phyloP scores from a whole-genome alignment of 2,113 vertebrate species.

The Nothobranchius furzeri region DNA sequence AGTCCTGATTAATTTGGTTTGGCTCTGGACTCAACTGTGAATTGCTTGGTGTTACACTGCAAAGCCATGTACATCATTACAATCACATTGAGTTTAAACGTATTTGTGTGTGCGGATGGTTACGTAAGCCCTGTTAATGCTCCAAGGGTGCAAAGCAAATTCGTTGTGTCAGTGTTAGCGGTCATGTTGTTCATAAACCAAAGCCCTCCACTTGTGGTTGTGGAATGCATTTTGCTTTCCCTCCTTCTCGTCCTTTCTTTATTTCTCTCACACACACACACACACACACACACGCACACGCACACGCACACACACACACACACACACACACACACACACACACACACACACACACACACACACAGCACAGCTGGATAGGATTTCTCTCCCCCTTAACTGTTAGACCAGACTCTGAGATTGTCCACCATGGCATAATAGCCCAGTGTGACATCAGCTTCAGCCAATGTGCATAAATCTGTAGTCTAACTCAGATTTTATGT shows the following conservation, averaged over 20 bases:
- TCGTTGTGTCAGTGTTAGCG: conserved; percentile 55
- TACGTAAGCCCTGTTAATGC: conserved; percentile 39
- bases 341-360: conserved; percentile 7
- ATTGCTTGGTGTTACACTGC: not conserved
- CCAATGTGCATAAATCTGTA: not conserved
- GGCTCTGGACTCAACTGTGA: conserved; percentile 1
- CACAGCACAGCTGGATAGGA: conserved; percentile 57
- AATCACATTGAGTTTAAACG: conserved; percentile 24
- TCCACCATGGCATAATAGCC: conserved; percentile 36
- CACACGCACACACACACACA: not conserved
- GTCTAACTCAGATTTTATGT: not conserved
- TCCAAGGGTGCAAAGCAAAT: conserved; percentile 49
- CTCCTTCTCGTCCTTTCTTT: conserved; percentile 10
- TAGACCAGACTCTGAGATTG: conserved; percentile 32
- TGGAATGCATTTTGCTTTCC: conserved; percentile 49
- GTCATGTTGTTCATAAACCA: conserved; percentile 54
- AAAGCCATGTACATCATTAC: conserved; percentile 10
- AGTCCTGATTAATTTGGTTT: conserved; percentile 34
- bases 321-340: conserved; percentile 19
- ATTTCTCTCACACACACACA: conserved; percentile 4
- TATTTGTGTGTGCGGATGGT: conserved; percentile 5
- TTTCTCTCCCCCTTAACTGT: conserved; percentile 45
- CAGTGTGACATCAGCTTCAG: conserved; percentile 37
- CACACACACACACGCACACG: conserved; percentile 4
- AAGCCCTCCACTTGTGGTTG: conserved; percentile 59